Conservation (phyloP, 2,888 invertebrate genomes). For the Perdita meconis region DNA sequence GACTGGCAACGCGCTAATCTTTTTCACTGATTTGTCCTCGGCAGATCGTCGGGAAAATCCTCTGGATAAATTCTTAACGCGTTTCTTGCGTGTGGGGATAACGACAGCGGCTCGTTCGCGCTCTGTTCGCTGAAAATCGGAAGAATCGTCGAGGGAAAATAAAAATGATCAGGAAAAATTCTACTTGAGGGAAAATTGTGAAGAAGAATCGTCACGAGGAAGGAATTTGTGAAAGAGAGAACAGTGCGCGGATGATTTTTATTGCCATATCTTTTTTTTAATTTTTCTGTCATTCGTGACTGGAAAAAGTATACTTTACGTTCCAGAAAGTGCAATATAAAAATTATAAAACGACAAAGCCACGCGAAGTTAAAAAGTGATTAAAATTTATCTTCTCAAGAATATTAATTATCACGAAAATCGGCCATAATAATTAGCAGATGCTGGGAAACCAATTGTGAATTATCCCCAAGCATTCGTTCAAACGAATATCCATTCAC, state of each 20-base stretch:
- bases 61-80: slow-evolving; percentile 37
- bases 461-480: no score
- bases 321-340: no score
- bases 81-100: slow-evolving; percentile 21
- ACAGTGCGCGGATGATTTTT: no score
- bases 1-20: neutral
- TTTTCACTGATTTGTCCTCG: neutral
- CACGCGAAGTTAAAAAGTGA: no score
- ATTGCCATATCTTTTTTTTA: no score
- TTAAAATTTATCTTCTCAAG: no score
- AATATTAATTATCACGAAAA: neutral
- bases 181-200: neutral
- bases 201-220: neutral
- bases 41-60: neutral
- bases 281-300: no score
- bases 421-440: no score
- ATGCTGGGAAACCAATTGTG: no score
- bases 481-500: neutral
- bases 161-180: neutral
- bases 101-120: slow-evolving; percentile 17
- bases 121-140: slow-evolving; percentile 2
- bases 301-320: no score
- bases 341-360: no score
- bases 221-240: no score
- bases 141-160: neutral